Percentiles rank a stretch among this genome's conserved stretches.
These are phyloP conservation scores for Portevinia maculata DNA, from an alignment of 2,888 invertebrate species.

Conservation along the genomic window DNA sequence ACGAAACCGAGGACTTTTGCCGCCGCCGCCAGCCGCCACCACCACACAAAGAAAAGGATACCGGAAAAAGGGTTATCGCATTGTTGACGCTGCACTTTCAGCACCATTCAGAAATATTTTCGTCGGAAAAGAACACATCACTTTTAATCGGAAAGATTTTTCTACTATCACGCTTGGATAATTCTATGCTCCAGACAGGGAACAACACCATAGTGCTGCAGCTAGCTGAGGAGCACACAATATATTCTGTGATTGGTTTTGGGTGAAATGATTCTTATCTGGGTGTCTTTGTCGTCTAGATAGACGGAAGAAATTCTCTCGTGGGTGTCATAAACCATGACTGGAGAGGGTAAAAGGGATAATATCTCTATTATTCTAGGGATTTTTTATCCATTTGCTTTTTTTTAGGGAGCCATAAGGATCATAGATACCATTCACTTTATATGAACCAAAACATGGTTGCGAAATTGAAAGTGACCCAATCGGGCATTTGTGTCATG, in stretches of 20 bases:
- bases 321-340: conserved; percentile 49
- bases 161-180: conserved; percentile 51
- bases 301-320: conserved; percentile 11
- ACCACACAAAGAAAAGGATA: conserved; percentile 21
- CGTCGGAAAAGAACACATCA: conserved; percentile 38
- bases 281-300: conserved; percentile 12
- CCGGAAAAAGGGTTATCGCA: conserved; percentile 51
- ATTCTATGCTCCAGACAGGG: conserved; percentile 49
- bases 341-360: conserved; percentile 21
- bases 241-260: conserved; percentile 27
- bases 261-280: conserved; percentile 51
- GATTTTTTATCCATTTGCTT: conserved; percentile 1
- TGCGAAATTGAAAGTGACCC: conserved; percentile 66
- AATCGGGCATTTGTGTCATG: conserved; percentile 52
- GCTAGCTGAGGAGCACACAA: not conserved
- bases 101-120: conserved; percentile 24
- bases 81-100: conserved; percentile 65
- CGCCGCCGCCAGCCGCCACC: not conserved
- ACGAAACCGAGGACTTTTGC: too few species aligned
- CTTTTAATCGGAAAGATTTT: conserved; percentile 66
- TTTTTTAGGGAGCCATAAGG: conserved; percentile 32
- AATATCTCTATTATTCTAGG: conserved; percentile 50
- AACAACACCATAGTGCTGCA: not conserved
- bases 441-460: conserved; percentile 31
- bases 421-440: conserved; percentile 60